phyloP scores from a whole-genome alignment of 2,888 invertebrate genomes.

The Tromatobia lineatoria region DNA sequence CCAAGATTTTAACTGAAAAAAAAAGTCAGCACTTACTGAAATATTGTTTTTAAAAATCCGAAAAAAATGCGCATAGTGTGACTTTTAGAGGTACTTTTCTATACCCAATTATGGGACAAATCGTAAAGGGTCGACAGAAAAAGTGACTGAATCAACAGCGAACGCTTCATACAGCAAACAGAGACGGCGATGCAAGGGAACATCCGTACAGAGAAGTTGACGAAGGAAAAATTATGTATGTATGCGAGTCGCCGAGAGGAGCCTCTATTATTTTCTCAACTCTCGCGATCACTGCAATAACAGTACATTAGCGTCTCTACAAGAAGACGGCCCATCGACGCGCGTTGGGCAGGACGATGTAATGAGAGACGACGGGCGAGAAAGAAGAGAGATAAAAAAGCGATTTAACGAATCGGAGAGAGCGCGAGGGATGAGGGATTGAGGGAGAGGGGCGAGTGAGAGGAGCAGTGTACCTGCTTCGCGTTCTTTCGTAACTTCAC shows the following conservation, averaged over 20 bases:
- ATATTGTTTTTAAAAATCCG: no score
- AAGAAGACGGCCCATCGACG: conserved; percentile 53
- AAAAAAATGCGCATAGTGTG: no score
- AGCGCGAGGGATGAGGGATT: neutral
- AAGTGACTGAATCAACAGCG: no score
- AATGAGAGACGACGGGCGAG: conserved; percentile 68
- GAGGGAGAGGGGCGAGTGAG: neutral
- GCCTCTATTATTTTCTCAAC: conserved; percentile 14
- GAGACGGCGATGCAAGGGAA: neutral
- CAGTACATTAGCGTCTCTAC: conserved; percentile 72
- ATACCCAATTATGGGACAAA: no score
- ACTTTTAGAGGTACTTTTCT: no score
- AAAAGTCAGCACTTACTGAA: no score
- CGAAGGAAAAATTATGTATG: conserved; percentile 62
- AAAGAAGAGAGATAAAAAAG: neutral
- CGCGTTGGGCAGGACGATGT: conserved; percentile 72
- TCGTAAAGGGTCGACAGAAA: no score
- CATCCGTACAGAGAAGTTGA: conserved; percentile 45
- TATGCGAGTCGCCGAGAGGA: conserved; percentile 20
- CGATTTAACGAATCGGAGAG: conserved; percentile 3
- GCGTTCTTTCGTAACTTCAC: conserved; percentile 47
- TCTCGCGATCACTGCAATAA: conserved; percentile 73
- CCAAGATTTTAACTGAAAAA: no score
- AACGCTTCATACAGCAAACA: neutral
- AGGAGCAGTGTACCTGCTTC: conserved; percentile 1